phyloP scores from a whole-genome alignment of 2,888 invertebrate species.

The Archaeoteleia sp. region DNA sequence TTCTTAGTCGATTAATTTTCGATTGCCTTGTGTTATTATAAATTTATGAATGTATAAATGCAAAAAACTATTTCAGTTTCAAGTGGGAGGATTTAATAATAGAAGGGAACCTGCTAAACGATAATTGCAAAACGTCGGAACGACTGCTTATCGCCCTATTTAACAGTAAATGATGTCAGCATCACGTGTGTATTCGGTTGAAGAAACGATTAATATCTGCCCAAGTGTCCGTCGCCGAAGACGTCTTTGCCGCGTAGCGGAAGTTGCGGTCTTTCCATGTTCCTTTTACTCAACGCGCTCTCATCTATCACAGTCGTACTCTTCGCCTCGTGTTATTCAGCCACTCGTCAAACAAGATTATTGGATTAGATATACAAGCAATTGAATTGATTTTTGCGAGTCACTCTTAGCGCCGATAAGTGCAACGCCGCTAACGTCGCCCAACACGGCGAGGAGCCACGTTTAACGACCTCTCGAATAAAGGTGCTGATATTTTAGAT shows the following conservation, averaged over 20 bases:
- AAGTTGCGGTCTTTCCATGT: slow-evolving; percentile 63
- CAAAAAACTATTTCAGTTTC: too few species aligned
- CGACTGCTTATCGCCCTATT: slow-evolving; percentile 61
- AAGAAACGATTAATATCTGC: slow-evolving; percentile 65
- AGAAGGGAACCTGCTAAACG: not conserved
- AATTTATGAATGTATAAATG: too few species aligned
- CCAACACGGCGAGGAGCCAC: not conserved
- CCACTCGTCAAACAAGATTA: slow-evolving; percentile 61
- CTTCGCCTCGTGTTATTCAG: slow-evolving; percentile 50
- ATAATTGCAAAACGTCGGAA: slow-evolving; percentile 31
- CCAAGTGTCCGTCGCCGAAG: slow-evolving; percentile 50
- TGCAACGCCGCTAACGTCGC: slow-evolving; percentile 9
- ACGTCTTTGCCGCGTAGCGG: slow-evolving; percentile 61
- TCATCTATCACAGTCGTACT: slow-evolving; percentile 60
- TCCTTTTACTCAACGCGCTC: slow-evolving; percentile 50
- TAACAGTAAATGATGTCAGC: slow-evolving; percentile 52
- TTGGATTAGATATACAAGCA: slow-evolving; percentile 71
- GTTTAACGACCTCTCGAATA: slow-evolving; percentile 23
- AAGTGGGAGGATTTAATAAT: too few species aligned
- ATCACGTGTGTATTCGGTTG: slow-evolving; percentile 57
- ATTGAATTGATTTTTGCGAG: slow-evolving; percentile 63
- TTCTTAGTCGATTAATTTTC: too few species aligned
- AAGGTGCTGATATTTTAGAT: slow-evolving; percentile 9
- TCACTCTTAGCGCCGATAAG: slow-evolving; percentile 46
- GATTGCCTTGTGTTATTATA: too few species aligned